These are phyloP conservation scores for Chymomyza fuscimana DNA, from an alignment of 2,888 invertebrate genomes.

Conservation along the genomic window DNA sequence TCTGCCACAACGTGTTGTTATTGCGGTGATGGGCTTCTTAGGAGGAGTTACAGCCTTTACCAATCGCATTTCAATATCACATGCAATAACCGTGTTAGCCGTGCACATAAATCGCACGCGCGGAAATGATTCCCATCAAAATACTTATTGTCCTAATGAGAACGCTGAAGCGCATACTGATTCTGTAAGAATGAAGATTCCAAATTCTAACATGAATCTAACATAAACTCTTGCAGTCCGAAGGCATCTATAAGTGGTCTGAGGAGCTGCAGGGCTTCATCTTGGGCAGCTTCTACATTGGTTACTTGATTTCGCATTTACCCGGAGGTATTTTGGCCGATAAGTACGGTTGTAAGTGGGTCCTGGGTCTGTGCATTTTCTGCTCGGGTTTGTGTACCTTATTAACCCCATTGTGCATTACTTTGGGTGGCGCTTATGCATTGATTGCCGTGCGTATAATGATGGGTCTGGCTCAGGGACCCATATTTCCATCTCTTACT, in stretches of 20 bases:
- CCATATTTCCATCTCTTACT: conserved; percentile 89
- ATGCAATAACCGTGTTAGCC: conserved; percentile 83
- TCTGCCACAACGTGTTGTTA: conserved; percentile 84
- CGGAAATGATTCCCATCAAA: not conserved
- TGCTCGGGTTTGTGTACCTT: conserved; percentile 82
- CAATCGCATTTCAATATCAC: conserved; percentile 85
- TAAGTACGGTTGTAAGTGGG: conserved; percentile 89
- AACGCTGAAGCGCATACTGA: fast-evolving
- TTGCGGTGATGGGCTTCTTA: conserved; percentile 84
- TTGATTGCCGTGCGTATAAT: conserved; percentile 85
- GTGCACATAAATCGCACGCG: conserved; percentile 24
- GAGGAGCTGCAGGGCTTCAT: conserved; percentile 86
- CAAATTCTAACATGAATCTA: not conserved
- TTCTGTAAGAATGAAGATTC: not conserved
- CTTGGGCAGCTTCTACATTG: conserved; percentile 89
- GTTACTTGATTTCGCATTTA: conserved; percentile 88
- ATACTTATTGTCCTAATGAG: conserved; percentile 20
- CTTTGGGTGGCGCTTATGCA: conserved; percentile 78
- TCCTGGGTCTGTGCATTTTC: conserved; percentile 87
- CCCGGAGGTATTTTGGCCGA: conserved; percentile 90
- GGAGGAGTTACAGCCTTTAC: conserved; percentile 85
- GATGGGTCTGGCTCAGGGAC: conserved; percentile 91
- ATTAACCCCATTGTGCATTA: conserved; percentile 23
- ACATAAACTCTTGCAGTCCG: conserved; percentile 12
- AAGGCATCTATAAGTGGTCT: conserved; percentile 83